Evolutionary conservation across 2,888 invertebrate genomes (phyloP).

Genomic region (Cryptus armator): DNA sequence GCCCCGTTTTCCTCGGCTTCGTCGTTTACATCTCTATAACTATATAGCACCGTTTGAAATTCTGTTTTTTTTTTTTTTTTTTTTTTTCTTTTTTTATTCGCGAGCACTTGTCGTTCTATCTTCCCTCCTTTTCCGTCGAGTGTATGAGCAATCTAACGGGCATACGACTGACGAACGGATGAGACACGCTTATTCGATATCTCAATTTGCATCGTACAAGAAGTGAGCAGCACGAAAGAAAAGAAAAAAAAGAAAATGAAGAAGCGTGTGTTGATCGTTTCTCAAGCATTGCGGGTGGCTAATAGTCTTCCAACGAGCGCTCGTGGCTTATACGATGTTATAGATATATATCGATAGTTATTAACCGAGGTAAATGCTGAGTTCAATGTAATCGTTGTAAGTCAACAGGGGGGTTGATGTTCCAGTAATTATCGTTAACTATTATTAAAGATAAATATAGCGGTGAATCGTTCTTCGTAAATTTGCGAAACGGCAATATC

Average conservation of each 20-base stretch:
- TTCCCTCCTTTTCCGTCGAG: conserved; percentile 8
- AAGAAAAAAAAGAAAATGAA: conserved; percentile 7
- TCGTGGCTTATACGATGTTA: conserved; percentile 22
- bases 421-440: neutral
- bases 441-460: conserved; percentile 12
- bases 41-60: neutral
- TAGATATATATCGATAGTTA: conserved; percentile 15
- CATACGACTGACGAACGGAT: conserved; percentile 8
- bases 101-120: conserved; percentile 2
- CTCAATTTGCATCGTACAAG: conserved; percentile 61
- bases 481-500: neutral
- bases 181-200: conserved; percentile 39
- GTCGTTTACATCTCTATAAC: conserved; percentile 14
- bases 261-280: conserved; percentile 37
- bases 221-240: conserved; percentile 9
- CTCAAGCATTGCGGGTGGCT: conserved; percentile 58
- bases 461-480: neutral
- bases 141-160: conserved; percentile 1
- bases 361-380: conserved; percentile 10
- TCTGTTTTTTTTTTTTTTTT: conserved; percentile 7
- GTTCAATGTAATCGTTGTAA: conserved; percentile 7
- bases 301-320: conserved; percentile 48
- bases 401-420: neutral
- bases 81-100: conserved; percentile 17
- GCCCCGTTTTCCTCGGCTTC: conserved; percentile 19